Base-by-base conservation (phyloP, 2,113 vertebrate species). In the Pampusana beccarii region DNA sequence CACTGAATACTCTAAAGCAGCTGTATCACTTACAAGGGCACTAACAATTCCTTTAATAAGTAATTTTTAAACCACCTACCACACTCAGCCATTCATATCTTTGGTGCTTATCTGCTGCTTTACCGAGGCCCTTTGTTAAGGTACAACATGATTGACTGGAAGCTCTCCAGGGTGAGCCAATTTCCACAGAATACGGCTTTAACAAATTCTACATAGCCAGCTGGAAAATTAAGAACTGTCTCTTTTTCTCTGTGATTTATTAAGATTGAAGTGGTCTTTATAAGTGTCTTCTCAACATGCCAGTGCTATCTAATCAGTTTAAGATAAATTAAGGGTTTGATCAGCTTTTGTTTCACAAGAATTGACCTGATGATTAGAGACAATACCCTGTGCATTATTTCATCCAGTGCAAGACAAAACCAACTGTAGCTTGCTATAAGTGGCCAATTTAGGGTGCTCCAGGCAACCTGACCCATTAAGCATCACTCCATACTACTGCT, bases 221-320 rank as follows among this genome's bases (percentile, higher is more conserved):
- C 83, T 95, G 93, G 95, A 97, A 97, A 97, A 96, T 96, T 97
- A 96, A 96, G 93, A 95, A 79, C 79, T 90, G 71, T 70, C 62
- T 83, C 80, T 81, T 69, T 74, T 50, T 58, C 51, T 46, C 61
- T 70, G 44, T 29, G 58, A 91, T 95, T 96, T 91, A 94, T 95
- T 94, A 92, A 91, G 61, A 74, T 54, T 96, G 96, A 95, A 96
- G 78, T 79, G 69, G 69, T 36, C 83, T 93, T 93, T 86, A 6
- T 24, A 96, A 96, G 75, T 25, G 34, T 70, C 86, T 91, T 91
- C 74, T 90, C 74, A 81, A 78, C 65, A 73, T 74, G 71, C 54
- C 38, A 13, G 33, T 54, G 36, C 50, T 92, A 69, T 58, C 86
- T 80, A 95, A 94, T 90, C 73, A 82, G 71, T 56, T 90, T 56